phyloP scores from a whole-genome alignment of 2,888 invertebrate genomes.

The Ypsolopha scabrella region DNA sequence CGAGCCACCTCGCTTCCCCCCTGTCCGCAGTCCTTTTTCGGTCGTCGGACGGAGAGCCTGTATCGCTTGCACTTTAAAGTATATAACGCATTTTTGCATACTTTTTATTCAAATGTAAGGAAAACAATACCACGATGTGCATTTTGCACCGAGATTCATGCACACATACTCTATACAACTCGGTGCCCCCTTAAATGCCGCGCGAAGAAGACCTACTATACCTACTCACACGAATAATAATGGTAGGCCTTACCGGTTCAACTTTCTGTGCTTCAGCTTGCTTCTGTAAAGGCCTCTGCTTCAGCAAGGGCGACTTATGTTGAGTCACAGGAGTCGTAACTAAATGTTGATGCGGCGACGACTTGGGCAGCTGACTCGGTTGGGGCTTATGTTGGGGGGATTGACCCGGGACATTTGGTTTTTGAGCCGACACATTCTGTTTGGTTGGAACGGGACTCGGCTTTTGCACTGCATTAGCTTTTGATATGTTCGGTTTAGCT shows the following conservation, averaged over 20 bases:
- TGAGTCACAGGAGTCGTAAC: slow-evolving; percentile 19
- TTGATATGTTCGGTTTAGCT: neutral
- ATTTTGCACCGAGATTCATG: no score
- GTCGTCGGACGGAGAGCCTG: no score
- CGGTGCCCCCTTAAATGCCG: no score
- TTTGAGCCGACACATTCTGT: neutral
- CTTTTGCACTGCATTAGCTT: neutral
- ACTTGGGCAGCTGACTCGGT: slow-evolving; percentile 13
- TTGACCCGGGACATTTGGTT: neutral
- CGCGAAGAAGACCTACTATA: no score
- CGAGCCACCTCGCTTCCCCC: no score
- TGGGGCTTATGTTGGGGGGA: neutral
- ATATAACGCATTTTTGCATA: no score
- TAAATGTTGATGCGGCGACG: slow-evolving; percentile 20
- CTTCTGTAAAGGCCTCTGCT: slow-evolving; percentile 43
- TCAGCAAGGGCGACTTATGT: slow-evolving; percentile 42
- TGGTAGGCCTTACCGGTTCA: slow-evolving; percentile 18
- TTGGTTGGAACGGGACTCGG: neutral
- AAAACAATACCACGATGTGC: no score
- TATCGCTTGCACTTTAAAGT: no score
- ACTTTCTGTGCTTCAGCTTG: slow-evolving; percentile 25
- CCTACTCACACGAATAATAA: neutral
- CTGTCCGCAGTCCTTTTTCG: no score
- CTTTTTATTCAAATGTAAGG: no score
- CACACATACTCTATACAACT: no score